Conservation (phyloP, 2,113 vertebrate species). For the Cairina moschata region DNA sequence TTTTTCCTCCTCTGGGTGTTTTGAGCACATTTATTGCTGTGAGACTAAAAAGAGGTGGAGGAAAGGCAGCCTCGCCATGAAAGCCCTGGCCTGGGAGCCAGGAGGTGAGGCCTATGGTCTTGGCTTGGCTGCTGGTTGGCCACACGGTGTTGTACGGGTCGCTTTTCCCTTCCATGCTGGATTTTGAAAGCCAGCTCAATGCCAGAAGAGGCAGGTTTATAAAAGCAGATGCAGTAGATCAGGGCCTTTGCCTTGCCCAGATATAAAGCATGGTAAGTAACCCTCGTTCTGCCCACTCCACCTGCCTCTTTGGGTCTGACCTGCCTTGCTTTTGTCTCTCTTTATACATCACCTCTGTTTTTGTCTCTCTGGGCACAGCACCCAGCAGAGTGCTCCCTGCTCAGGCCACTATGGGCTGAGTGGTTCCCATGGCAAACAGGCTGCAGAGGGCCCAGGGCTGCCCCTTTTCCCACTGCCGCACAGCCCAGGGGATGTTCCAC, state of each 20-base stretch:
- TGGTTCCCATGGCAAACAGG: neutral
- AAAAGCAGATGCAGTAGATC: neutral
- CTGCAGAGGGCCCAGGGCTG: neutral
- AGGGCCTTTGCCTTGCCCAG: neutral
- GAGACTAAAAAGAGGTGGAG: neutral
- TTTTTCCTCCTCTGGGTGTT: neutral
- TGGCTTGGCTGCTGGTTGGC: neutral
- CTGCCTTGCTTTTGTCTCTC: neutral
- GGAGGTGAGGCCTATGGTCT: neutral
- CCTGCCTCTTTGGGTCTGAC: neutral
- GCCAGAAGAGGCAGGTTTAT: neutral
- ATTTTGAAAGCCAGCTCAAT: neutral
- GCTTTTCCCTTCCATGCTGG: neutral
- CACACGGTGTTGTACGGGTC: neutral
- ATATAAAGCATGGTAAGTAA: neutral
- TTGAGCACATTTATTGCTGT: rapidly evolving
- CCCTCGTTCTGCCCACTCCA: neutral
- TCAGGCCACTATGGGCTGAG: neutral
- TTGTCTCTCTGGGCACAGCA: neutral
- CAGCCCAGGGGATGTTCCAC: neutral
- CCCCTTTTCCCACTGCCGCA: neutral
- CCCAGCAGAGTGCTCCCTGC: neutral
- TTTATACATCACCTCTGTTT: neutral
- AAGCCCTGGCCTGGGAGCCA: neutral
- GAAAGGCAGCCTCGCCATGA: neutral